phyloP scores from a whole-genome alignment of 2,797 vertebrate genomes.

The Botia kubotai region DNA sequence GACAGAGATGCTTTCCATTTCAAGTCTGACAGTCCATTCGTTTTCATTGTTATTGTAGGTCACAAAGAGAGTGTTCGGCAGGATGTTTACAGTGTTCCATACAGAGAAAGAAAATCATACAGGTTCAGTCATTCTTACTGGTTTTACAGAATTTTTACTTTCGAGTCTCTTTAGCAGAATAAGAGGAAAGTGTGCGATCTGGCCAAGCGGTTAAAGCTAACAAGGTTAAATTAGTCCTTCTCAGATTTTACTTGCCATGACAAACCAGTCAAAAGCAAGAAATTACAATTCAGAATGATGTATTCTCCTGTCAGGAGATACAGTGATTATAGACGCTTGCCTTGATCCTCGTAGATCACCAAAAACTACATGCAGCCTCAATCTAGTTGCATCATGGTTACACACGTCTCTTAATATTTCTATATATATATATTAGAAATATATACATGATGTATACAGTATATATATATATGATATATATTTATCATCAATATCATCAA shows the following conservation, averaged over 20 bases:
- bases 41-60: too few species aligned
- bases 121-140: too few species aligned
- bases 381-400: conserved; percentile 51
- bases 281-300: conserved; percentile 58
- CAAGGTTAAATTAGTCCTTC: conserved; percentile 64
- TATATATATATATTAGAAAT: background rate
- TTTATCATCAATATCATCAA: too few species aligned
- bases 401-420: conserved; percentile 13
- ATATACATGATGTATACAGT: too few species aligned
- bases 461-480: too few species aligned
- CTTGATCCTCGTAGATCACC: conserved; percentile 59
- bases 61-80: too few species aligned
- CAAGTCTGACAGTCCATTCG: too few species aligned
- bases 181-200: conserved; percentile 54
- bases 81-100: too few species aligned
- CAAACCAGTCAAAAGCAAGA: conserved; percentile 44
- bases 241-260: conserved; percentile 44
- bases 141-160: too few species aligned
- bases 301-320: conserved; percentile 54
- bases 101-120: too few species aligned
- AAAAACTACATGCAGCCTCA: conserved; percentile 30
- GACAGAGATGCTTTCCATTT: too few species aligned
- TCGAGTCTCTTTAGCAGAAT: conserved; percentile 51
- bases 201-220: conserved; percentile 48
- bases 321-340: conserved; percentile 53